Evolutionary conservation across 2,113 vertebrate genomes (phyloP).

Genomic region (Petromus typicus): DNA sequence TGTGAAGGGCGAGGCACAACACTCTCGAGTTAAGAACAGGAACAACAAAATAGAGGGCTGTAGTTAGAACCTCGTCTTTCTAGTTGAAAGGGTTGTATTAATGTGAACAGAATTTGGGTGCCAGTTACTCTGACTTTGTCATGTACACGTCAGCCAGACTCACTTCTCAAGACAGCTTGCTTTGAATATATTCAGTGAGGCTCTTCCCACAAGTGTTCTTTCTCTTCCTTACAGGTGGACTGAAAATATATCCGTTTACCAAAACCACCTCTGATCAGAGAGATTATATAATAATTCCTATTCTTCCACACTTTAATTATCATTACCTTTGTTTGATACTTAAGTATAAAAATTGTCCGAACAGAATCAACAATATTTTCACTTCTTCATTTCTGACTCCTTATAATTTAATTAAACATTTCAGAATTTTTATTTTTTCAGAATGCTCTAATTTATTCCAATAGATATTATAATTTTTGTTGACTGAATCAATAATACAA

Average conservation of each 20-base stretch:
- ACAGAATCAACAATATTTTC: not conserved
- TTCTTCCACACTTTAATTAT: too few species aligned
- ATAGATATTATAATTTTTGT: not conserved
- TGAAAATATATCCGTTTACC: not conserved
- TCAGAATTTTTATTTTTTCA: not conserved
- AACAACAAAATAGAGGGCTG: too few species aligned
- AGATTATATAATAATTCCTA: not conserved
- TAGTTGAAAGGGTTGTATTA: too few species aligned
- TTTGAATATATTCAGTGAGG: too few species aligned
- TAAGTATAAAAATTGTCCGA: not conserved
- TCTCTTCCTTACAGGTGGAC: not conserved
- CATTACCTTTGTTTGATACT: not conserved
- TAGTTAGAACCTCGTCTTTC: too few species aligned
- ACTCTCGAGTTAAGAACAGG: too few species aligned
- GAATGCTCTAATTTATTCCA: not conserved
- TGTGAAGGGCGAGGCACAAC: too few species aligned
- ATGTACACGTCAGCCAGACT: too few species aligned
- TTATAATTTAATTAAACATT: not conserved
- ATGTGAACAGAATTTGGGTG: too few species aligned
- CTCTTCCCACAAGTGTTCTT: too few species aligned
- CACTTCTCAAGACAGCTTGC: too few species aligned
- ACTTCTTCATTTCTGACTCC: not conserved
- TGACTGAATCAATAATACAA: not conserved
- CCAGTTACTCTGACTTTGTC: too few species aligned
- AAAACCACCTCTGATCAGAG: not conserved